These are phyloP conservation scores for Tricholaema leucomelas DNA, from an alignment of 2,113 vertebrate species.

Conservation along the genomic window DNA sequence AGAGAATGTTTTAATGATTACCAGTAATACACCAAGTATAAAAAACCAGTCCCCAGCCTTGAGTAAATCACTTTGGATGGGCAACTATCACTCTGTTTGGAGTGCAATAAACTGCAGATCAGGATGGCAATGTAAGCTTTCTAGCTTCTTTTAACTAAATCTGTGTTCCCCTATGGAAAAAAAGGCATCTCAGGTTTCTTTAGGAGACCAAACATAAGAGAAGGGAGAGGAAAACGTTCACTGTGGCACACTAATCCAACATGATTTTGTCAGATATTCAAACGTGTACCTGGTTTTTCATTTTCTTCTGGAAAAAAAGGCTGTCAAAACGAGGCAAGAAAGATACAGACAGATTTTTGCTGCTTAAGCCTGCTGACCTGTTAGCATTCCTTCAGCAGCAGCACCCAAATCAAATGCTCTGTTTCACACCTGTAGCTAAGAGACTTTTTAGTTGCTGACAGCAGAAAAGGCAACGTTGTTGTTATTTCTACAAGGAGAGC, in stretches of 20 bases:
- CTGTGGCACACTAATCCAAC: not conserved
- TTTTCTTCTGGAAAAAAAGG: not conserved
- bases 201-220: not conserved
- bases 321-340: not conserved
- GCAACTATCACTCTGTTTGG: not conserved
- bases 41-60: too few relatives aligned
- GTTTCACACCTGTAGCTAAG: not conserved
- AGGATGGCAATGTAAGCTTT: not conserved
- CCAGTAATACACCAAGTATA: too few relatives aligned
- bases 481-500: accelerated
- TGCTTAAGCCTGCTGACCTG: not conserved
- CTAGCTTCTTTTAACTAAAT: not conserved
- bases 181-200: not conserved
- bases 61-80: not conserved
- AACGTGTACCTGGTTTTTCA: not conserved
- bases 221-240: not conserved
- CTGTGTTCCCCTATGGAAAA: not conserved
- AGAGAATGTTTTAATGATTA: not conserved
- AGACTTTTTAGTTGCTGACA: not conserved
- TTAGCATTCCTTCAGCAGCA: not conserved
- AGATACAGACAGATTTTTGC: not conserved
- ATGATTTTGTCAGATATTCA: not conserved
- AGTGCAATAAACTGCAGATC: not conserved
- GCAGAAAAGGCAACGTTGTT: not conserved
- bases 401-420: not conserved